These are phyloP conservation scores for Drosophila multiciliata DNA, from an alignment of 2,888 invertebrate species.

Conservation along the genomic window DNA sequence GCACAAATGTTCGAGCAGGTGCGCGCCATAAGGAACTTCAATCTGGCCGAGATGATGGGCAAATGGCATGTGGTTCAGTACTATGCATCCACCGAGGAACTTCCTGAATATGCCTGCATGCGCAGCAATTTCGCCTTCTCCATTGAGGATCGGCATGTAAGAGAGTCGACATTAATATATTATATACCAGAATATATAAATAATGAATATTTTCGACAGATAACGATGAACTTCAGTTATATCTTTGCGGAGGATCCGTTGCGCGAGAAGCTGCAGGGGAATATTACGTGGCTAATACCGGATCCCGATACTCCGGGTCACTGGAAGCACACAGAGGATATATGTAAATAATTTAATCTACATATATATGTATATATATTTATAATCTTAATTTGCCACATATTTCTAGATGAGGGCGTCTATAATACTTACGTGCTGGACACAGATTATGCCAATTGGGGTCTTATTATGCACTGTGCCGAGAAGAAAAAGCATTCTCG, in stretches of 20 bases:
- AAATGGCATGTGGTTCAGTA: constrained; percentile 95
- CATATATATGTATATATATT: not conserved
- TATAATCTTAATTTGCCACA: not conserved
- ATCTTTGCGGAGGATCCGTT: constrained; percentile 93
- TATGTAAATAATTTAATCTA: constrained; percentile 87
- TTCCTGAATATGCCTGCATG: constrained; percentile 94
- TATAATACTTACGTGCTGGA: constrained; percentile 95
- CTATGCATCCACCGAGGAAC: constrained; percentile 95
- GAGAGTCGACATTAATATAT: constrained; percentile 33
- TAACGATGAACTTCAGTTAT: constrained; percentile 95
- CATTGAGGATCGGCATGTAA: constrained; percentile 83
- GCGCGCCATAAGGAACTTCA: constrained; percentile 91
- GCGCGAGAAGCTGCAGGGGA: constrained; percentile 91
- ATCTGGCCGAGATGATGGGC: constrained; percentile 92
- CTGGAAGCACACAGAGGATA: constrained; percentile 94
- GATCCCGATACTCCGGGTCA: constrained; percentile 91
- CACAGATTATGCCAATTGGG: constrained; percentile 93
- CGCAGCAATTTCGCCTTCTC: constrained; percentile 86
- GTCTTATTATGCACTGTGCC: constrained; percentile 93
- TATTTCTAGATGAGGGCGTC: constrained; percentile 90
- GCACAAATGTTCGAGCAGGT: constrained; percentile 86
- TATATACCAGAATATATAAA: not conserved
- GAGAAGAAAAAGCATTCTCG: constrained; percentile 92
- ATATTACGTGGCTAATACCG: constrained; percentile 94
- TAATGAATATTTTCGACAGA: constrained; percentile 84